Base-by-base conservation (phyloP, 2,888 invertebrate species). In the Apotomis betuletana region DNA sequence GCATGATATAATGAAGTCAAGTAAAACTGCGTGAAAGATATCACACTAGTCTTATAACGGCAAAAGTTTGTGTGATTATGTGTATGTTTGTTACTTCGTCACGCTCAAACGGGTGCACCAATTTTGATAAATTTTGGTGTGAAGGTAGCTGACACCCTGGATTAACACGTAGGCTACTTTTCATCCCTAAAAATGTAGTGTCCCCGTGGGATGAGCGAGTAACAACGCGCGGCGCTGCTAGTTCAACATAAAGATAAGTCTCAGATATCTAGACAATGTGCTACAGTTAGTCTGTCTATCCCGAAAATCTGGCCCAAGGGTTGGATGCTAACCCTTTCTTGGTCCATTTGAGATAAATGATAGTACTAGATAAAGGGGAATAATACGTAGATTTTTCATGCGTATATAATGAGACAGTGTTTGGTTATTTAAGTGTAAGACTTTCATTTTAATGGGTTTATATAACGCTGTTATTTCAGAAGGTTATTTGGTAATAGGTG, bases 261-360 rank as follows among this genome's bases (percentile, higher is more conserved):
- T 57, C 12, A 1, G 36, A 36, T 36, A 57, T 57, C 36, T 36
- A 57, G 36, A 57, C 57, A 57, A 57, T 57, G 36, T 57, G 57
- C 12, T 57, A 57, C 10, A 41, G 12, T 12, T 58, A 58, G 58
- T 38, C 58, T 41, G 58, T 41, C 10, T 58, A 58, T 41, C 13
- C 58, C 6, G 3, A 41, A 8, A 58, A 58, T 41, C 58, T 38
- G 38, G 36, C 12, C 36, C 36, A 36, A n/a, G 6, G 38, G 41
- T 12, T 12, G 2, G 41, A n/a, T 27, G 27, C 27, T 27, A 38
- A 38, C 41, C 58, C 41, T 58, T 58, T 58, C 10, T 27, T n/a
- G 38, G 41, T 58, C 58, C 38, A 38, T 58, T 58, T 12, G 58
- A 58, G 41, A 58, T 58, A 58, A 41, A 58, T 38, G 41, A 58